phyloP scores from a whole-genome alignment of 2,888 invertebrate species.

The Drosophila kuntzei region DNA sequence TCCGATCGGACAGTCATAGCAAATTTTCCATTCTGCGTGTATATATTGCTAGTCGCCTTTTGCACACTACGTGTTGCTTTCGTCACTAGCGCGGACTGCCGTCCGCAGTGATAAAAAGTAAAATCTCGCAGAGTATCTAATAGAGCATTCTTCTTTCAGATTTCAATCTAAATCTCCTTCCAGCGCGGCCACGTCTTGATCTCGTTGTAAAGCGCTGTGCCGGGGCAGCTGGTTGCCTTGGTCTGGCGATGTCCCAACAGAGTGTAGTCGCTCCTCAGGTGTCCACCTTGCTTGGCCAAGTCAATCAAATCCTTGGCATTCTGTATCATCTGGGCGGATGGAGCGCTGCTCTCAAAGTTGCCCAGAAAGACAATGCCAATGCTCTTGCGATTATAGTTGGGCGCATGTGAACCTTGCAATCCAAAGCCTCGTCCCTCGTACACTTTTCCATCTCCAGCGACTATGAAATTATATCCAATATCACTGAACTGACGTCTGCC shows the following conservation, averaged over 20 bases:
- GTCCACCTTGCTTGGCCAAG: slow-evolving; percentile 87
- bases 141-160: background rate
- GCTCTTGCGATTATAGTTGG: slow-evolving; percentile 88
- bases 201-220: slow-evolving; percentile 87
- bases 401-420: slow-evolving; percentile 89
- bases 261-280: slow-evolving; percentile 87
- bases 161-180: slow-evolving; percentile 46
- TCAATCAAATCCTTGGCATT: slow-evolving; percentile 88
- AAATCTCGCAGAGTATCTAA: background rate
- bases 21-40: too few species aligned
- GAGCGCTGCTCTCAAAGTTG: slow-evolving; percentile 85
- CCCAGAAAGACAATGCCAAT: slow-evolving; percentile 90
- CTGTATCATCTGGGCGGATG: slow-evolving; percentile 87
- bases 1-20: too few species aligned
- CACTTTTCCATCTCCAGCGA: slow-evolving; percentile 90
- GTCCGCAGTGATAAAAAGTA: too few species aligned
- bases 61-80: too few species aligned
- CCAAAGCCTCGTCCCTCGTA: slow-evolving; percentile 91
- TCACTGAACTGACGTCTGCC: slow-evolving; percentile 88
- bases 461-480: slow-evolving; percentile 90
- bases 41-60: too few species aligned
- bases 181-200: slow-evolving; percentile 89
- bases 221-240: slow-evolving; percentile 89
- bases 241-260: slow-evolving; percentile 89
- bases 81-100: too few species aligned